phyloP scores from a whole-genome alignment of 2,797 vertebrate species.

The Poecile montanus region DNA sequence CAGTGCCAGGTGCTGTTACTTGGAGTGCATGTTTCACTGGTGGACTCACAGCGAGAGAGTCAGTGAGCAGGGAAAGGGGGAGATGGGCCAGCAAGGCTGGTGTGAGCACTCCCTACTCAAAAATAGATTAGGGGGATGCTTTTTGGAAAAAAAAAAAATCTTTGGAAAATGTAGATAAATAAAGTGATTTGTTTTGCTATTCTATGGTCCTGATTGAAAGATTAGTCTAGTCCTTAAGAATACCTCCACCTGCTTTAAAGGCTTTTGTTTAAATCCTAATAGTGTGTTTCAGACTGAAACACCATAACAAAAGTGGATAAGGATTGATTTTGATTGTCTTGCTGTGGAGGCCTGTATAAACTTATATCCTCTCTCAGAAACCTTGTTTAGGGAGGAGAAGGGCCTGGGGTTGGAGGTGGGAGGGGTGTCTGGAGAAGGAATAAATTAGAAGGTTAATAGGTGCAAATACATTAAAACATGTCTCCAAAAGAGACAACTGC shows the following conservation, averaged over 20 bases:
- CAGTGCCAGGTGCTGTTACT: neutral
- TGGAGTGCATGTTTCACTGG: neutral
- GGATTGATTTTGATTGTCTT: neutral
- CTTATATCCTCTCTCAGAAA: neutral
- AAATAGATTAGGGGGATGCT: neutral
- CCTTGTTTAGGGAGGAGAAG: neutral
- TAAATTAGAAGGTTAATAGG: neutral
- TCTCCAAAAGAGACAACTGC: constrained; percentile 4
- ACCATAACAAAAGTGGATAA: neutral
- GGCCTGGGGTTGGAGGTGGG: neutral
- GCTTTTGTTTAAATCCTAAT: neutral
- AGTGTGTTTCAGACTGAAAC: neutral
- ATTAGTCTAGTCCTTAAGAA: neutral
- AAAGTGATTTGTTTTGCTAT: neutral
- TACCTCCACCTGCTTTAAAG: neutral
- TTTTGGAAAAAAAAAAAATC: neutral
- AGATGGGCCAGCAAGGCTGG: neutral
- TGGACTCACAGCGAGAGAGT: neutral
- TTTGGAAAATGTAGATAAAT: neutral
- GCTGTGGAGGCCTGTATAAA: neutral
- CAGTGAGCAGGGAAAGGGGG: neutral
- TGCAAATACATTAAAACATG: constrained; percentile 13
- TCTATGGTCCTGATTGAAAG: neutral
- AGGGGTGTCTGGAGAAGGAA: neutral
- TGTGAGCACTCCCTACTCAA: neutral